These are phyloP conservation scores for Anser brachyrhynchus DNA, from an alignment of 2,113 vertebrate species.

Conservation along the genomic window DNA sequence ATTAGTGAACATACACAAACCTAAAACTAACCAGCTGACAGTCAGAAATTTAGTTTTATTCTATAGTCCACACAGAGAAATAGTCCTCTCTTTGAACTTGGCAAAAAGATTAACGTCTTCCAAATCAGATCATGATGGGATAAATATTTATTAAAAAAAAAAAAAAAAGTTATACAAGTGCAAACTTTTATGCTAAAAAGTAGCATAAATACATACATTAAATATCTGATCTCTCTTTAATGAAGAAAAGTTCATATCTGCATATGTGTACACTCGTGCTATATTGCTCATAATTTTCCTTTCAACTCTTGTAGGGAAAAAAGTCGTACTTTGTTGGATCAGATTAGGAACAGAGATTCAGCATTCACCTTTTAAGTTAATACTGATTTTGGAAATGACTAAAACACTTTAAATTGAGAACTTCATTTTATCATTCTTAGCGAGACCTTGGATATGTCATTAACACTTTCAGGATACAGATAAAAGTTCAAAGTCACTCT, in stretches of 20 bases:
- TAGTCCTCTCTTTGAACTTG: neutral
- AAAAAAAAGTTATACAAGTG: neutral
- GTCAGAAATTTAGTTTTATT: neutral
- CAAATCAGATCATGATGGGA: neutral
- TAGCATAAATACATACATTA: neutral
- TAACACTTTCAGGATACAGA: neutral
- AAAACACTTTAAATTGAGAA: neutral
- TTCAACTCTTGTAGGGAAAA: neutral
- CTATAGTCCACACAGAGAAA: neutral
- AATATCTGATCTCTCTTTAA: neutral
- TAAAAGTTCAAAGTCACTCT: neutral
- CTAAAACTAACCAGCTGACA: neutral
- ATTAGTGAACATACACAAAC: neutral
- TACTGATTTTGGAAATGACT: constrained; percentile 6
- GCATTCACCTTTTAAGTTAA: neutral
- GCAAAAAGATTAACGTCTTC: neutral
- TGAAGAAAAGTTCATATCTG: neutral
- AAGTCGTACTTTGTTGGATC: neutral
- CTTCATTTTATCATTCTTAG: constrained; percentile 3
- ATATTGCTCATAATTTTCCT: neutral
- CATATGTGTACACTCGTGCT: neutral
- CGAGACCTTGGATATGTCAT: neutral
- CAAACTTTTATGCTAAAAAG: neutral
- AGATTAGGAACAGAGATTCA: neutral
- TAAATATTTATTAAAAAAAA: neutral